These are phyloP conservation scores for Drosophila affinis DNA, from an alignment of 2,888 invertebrate genomes.

Conservation along the genomic window DNA sequence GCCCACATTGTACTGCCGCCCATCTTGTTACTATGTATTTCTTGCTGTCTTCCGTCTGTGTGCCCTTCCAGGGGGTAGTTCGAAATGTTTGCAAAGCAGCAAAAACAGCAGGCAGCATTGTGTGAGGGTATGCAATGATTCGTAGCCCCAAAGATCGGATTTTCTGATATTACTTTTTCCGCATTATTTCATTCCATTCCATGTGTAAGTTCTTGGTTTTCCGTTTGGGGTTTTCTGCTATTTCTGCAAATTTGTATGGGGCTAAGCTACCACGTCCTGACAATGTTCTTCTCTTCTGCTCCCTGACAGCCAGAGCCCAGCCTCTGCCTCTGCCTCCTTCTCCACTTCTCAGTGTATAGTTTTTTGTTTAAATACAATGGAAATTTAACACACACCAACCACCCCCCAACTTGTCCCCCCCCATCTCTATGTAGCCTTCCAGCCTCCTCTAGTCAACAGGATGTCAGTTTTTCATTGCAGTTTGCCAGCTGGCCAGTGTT, in stretches of 20 bases:
- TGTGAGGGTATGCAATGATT: no score
- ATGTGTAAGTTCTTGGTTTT: slow-evolving; percentile 19
- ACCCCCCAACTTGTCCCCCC: neutral
- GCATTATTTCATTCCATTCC: slow-evolving; percentile 6
- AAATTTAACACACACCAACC: slow-evolving; percentile 4
- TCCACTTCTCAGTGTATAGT: slow-evolving; percentile 1
- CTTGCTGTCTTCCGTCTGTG: neutral
- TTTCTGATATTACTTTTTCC: neutral
- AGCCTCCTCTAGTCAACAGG: neutral
- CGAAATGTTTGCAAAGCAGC: no score
- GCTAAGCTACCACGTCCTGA: slow-evolving; percentile 15
- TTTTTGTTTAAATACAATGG: slow-evolving; percentile 39
- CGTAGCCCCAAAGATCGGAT: no score
- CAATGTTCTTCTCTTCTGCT: slow-evolving; percentile 13
- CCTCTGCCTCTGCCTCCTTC: no score
- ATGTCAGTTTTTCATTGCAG: slow-evolving; percentile 62
- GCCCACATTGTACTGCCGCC: slow-evolving; percentile 30
- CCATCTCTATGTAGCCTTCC: neutral
- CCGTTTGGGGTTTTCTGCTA: slow-evolving; percentile 3
- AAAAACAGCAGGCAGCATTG: no score
- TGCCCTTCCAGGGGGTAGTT: neutral
- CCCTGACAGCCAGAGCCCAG: neutral
- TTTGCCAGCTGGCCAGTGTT: slow-evolving; percentile 49
- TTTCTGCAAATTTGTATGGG: slow-evolving; percentile 19
- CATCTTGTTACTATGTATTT: slow-evolving; percentile 30